These are phyloP conservation scores for Rhabdophis nuchalis DNA, from an alignment of 2,797 vertebrate genomes.

Conservation along the genomic window DNA sequence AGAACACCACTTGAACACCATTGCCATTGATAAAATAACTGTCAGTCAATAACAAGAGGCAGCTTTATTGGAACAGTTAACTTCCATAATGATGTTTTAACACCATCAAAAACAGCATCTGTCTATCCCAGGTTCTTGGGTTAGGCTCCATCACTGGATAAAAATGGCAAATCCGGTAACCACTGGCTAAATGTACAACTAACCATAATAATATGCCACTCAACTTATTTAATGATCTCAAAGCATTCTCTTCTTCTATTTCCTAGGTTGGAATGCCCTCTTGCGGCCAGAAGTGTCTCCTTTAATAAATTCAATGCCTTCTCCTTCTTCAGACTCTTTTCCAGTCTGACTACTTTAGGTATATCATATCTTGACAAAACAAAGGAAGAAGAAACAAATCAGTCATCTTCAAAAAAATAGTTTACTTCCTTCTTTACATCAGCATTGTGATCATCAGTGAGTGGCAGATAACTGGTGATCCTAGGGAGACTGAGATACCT, in stretches of 20 bases:
- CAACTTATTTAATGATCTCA: not conserved
- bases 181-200: not conserved
- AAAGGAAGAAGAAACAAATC: not conserved
- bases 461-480: not conserved
- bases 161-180: not conserved
- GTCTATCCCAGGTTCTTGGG: not conserved
- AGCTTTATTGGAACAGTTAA: not conserved
- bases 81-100: not conserved
- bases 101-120: not conserved
- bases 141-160: not conserved
- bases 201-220: not conserved
- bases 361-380: not conserved
- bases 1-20: not conserved
- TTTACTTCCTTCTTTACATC: not conserved
- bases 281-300: not conserved
- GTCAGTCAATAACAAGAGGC: not conserved
- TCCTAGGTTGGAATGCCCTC: slow-evolving; percentile 7
- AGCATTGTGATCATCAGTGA: not conserved
- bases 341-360: not conserved
- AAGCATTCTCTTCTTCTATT: not conserved
- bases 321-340: not conserved
- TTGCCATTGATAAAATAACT: not conserved
- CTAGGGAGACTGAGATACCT: not conserved
- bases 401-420: not conserved
- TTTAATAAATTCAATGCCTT: not conserved